phyloP scores from a whole-genome alignment of 2,888 invertebrate species.

The Gisinianus flammeolus region DNA sequence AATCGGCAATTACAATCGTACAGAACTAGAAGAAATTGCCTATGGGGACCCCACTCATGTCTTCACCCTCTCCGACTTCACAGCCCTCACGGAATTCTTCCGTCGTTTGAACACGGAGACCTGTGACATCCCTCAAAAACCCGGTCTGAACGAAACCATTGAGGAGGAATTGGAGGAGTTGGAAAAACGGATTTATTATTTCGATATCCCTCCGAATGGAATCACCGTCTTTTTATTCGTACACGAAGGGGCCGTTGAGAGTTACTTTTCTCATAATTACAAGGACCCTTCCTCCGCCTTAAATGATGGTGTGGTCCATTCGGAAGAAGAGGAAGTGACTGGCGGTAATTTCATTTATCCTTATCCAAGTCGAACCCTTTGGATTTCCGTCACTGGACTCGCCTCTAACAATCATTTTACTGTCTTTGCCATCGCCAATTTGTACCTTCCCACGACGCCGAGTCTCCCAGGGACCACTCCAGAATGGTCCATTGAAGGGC shows the following conservation, averaged over 20 bases:
- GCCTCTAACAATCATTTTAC: too few species aligned
- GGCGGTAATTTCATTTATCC: too few species aligned
- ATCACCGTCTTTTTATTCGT: slow-evolving; percentile 37
- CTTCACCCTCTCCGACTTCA: slow-evolving; percentile 24
- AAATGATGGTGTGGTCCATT: slow-evolving; percentile 41
- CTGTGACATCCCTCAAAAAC: slow-evolving; percentile 46
- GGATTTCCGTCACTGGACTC: too few species aligned
- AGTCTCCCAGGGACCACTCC: neutral
- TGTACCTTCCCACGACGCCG: neutral
- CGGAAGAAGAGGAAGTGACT: neutral
- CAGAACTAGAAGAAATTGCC: neutral
- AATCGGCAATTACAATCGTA: neutral
- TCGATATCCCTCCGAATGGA: slow-evolving; percentile 37
- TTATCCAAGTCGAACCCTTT: too few species aligned
- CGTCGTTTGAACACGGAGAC: slow-evolving; percentile 38
- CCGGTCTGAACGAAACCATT: slow-evolving; percentile 31
- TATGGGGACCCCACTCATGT: neutral
- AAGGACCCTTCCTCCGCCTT: slow-evolving; percentile 41
- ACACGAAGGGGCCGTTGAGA: slow-evolving; percentile 13
- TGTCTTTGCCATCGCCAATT: too few species aligned
- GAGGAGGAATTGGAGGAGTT: slow-evolving; percentile 32
- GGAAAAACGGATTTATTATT: slow-evolving; percentile 42
- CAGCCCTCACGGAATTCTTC: slow-evolving; percentile 43
- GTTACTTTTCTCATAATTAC: slow-evolving; percentile 42
- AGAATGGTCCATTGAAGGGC: neutral